phyloP scores from a whole-genome alignment of 2,888 invertebrate species.

The Nudaria mundana region DNA sequence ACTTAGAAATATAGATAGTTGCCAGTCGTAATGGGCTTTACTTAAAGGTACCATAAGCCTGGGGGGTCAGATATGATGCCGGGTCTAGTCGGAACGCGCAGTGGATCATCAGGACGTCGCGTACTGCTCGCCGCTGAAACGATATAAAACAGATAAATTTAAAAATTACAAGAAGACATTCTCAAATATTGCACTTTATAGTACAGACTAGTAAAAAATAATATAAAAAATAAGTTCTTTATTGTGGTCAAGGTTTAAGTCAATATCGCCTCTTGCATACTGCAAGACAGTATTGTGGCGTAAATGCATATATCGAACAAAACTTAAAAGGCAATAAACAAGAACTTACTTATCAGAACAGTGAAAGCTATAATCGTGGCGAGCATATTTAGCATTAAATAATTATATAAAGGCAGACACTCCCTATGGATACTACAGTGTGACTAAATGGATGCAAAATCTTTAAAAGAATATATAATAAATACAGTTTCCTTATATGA shows the following conservation, averaged over 20 bases:
- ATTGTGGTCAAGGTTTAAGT: neutral
- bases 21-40: slow-evolving; percentile 28
- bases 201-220: no score
- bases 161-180: neutral
- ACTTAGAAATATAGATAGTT: slow-evolving; percentile 3
- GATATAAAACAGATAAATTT: neutral
- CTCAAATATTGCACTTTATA: no score
- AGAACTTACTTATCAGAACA: slow-evolving; percentile 1
- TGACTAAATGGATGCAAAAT: neutral
- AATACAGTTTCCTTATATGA: slow-evolving; percentile 13
- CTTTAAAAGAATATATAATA: neutral
- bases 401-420: neutral
- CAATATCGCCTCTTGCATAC: neutral
- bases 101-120: slow-evolving; percentile 55
- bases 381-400: neutral
- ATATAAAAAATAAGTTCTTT: no score
- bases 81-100: slow-evolving; percentile 56
- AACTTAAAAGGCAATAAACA: neutral
- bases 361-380: neutral
- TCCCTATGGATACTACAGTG: neutral
- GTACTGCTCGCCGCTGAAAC: slow-evolving; percentile 39
- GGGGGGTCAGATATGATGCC: slow-evolving; percentile 54
- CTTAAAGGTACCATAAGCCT: slow-evolving; percentile 57
- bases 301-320: no score
- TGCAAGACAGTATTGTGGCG: neutral